These are phyloP conservation scores for Hydropotes inermis DNA, from an alignment of 2,113 vertebrate species.

Conservation along the genomic window DNA sequence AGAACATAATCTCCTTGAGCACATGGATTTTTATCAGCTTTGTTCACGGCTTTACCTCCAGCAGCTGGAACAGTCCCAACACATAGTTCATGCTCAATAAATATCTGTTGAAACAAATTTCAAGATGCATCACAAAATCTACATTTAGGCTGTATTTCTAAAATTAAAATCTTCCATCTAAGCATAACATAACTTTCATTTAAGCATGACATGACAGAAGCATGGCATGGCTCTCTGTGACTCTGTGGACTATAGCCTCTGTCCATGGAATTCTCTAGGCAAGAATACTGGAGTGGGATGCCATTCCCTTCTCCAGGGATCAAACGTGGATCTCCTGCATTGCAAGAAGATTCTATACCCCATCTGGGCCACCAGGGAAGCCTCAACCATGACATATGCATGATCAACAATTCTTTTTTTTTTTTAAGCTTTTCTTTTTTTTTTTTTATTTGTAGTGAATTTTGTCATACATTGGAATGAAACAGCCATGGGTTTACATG, in stretches of 20 bases:
- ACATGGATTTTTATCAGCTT: background rate
- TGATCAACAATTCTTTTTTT: background rate
- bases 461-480: no score
- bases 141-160: background rate
- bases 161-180: background rate
- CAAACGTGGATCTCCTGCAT: background rate
- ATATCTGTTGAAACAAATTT: slow-evolving; percentile 1
- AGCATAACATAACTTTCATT: background rate
- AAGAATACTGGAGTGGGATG: background rate
- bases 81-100: background rate
- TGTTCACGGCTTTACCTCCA: background rate
- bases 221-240: background rate
- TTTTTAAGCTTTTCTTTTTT: no score
- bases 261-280: background rate
- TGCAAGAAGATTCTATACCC: background rate
- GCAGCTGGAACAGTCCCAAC: background rate
- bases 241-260: background rate
- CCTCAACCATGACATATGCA: background rate
- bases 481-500: no score
- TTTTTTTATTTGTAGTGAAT: no score
- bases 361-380: background rate
- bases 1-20: background rate
- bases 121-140: background rate
- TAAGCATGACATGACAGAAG: background rate
- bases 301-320: background rate